Percentiles rank a stretch among this genome's conserved stretches.
Evolutionary conservation across 2,888 invertebrate genomes (phyloP).

Genomic region (Cantharis rufa): DNA sequence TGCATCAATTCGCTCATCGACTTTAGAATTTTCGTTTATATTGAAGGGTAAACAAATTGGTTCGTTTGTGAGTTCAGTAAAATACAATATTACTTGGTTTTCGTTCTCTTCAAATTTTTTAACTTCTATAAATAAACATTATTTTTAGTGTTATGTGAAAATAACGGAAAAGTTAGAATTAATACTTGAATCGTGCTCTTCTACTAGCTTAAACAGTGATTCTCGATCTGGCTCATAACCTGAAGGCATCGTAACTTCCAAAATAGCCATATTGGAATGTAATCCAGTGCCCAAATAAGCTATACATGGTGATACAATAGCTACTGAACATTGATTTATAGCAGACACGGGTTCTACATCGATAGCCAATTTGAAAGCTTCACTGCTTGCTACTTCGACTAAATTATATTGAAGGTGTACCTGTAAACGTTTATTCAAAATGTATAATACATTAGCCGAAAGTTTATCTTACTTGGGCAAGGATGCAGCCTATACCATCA

Average conservation of each 20-base stretch:
- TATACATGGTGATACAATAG: constrained; percentile 52
- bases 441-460: background rate
- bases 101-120: constrained; percentile 60
- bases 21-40: constrained; percentile 55
- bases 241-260: constrained; percentile 66
- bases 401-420: constrained; percentile 59
- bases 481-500: constrained; percentile 61
- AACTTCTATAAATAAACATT: constrained; percentile 51
- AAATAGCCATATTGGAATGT: constrained; percentile 64
- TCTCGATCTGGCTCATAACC: constrained; percentile 66
- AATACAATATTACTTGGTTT: constrained; percentile 59
- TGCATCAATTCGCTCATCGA: constrained; percentile 59
- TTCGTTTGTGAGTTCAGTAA: constrained; percentile 57
- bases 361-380: constrained; percentile 59
- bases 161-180: background rate
- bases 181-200: constrained; percentile 21
- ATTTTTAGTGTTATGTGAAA: background rate
- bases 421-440: constrained; percentile 32
- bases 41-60: constrained; percentile 58
- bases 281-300: constrained; percentile 53
- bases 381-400: constrained; percentile 54
- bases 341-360: constrained; percentile 54
- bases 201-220: constrained; percentile 58
- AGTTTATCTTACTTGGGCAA: constrained; percentile 57
- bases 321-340: constrained; percentile 57